Percentiles rank a stretch among this genome's conserved stretches.
These are phyloP conservation scores for Scomberomorus guttatus DNA, from an alignment of 2,797 vertebrate species.

Conservation along the genomic window DNA sequence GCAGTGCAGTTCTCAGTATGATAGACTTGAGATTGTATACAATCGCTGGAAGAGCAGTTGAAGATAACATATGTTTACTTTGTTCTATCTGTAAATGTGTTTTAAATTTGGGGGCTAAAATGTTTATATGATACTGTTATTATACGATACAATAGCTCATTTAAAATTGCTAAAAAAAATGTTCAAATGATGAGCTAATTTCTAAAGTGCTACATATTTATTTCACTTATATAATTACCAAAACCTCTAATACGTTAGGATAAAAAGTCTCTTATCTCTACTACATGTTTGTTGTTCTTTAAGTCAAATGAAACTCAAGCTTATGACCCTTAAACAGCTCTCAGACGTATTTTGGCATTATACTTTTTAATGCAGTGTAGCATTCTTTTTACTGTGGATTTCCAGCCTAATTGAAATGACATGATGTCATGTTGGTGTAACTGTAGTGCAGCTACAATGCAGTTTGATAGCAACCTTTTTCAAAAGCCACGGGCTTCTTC, in stretches of 20 bases:
- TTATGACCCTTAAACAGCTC: not conserved
- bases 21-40: not conserved
- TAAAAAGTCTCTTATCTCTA: not conserved
- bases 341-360: not conserved
- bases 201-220: not conserved
- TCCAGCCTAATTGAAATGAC: not conserved
- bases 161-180: not conserved
- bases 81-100: not conserved
- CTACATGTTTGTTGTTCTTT: not conserved
- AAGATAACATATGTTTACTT: not conserved
- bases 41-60: slow-evolving; percentile 2
- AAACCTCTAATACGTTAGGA: not conserved
- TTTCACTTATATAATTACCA: not conserved
- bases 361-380: not conserved
- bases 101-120: not conserved
- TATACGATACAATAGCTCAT: not conserved
- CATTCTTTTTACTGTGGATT: not conserved
- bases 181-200: not conserved
- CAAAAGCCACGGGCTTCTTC: not conserved
- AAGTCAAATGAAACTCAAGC: not conserved
- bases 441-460: not conserved
- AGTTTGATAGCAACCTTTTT: slow-evolving; percentile 21
- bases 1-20: not conserved
- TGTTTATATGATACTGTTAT: not conserved
- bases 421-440: not conserved